Evolutionary conservation across 2,888 invertebrate species (phyloP).

Genomic region (Drosophila nigritarsus): DNA sequence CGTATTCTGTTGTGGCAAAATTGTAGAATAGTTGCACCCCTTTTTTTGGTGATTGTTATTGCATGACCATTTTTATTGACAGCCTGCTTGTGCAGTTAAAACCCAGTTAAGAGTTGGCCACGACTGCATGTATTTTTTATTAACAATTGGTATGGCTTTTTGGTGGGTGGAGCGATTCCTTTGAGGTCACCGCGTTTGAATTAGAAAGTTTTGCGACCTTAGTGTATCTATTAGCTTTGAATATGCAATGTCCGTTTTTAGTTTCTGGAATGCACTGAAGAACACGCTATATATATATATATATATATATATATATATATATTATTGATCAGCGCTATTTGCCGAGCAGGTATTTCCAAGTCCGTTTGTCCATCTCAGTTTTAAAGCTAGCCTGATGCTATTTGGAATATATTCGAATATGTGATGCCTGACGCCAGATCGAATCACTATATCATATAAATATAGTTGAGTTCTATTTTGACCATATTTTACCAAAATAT

Average conservation of each 20-base stretch:
- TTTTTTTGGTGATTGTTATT: conserved; percentile 43
- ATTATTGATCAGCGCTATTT: neutral
- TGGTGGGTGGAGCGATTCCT: too few relatives aligned
- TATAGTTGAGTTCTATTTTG: neutral
- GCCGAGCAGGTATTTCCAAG: neutral
- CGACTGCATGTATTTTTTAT: conserved; percentile 52
- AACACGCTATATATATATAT: neutral
- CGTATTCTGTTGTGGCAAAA: conserved; percentile 31
- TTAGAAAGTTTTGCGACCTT: conserved; percentile 4
- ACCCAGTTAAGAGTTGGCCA: conserved; percentile 9
- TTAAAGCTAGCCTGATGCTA: neutral
- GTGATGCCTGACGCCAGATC: neutral
- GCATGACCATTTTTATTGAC: conserved; percentile 58
- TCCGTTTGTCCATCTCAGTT: too few relatives aligned
- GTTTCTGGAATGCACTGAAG: neutral
- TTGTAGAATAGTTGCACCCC: conserved; percentile 46
- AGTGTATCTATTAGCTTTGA: conserved; percentile 2
- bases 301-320: neutral
- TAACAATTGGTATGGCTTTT: conserved; percentile 36
- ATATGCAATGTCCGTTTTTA: neutral
- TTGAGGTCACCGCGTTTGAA: conserved; percentile 21
- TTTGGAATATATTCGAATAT: neutral
- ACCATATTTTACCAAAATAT: neutral
- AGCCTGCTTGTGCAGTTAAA: conserved; percentile 28
- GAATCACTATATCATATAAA: neutral